Percentiles rank a stretch among this genome's conserved stretches.
These are phyloP conservation scores for Stegastes partitus DNA, from an alignment of 2,113 vertebrate species.

Conservation along the genomic window DNA sequence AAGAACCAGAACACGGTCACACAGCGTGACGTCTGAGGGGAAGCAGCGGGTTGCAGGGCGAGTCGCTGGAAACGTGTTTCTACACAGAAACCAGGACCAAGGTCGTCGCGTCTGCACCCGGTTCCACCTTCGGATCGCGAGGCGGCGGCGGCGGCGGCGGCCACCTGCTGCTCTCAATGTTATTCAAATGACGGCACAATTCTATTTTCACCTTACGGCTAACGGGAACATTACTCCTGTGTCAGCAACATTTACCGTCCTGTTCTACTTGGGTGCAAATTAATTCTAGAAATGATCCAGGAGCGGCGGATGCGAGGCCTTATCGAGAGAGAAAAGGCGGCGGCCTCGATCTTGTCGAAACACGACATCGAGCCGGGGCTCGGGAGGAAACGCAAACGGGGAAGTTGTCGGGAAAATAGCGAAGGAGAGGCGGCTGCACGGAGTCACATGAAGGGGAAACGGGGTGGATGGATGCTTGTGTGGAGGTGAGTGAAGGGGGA, in stretches of 20 bases:
- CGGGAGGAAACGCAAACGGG: conserved; percentile 21
- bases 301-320: conserved; percentile 20
- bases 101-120: conserved; percentile 41
- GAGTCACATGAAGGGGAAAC: conserved; percentile 31
- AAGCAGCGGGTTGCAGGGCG: conserved; percentile 68
- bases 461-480: conserved; percentile 26
- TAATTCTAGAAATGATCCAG: conserved; percentile 57
- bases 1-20: conserved; percentile 48
- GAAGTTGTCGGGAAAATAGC: conserved; percentile 33
- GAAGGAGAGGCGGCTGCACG: conserved; percentile 4
- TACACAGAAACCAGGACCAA: conserved; percentile 20
- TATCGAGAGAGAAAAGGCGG: conserved; percentile 45
- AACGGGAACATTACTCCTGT: conserved; percentile 56
- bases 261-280: conserved; percentile 52
- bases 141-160: neutral
- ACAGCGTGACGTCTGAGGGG: conserved; percentile 53
- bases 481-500: neutral
- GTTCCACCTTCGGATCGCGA: conserved; percentile 40
- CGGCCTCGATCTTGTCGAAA: conserved; percentile 34
- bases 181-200: conserved; percentile 68
- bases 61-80: conserved; percentile 46
- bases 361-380: conserved; percentile 20
- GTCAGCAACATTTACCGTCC: conserved; percentile 71
- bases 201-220: conserved; percentile 78
- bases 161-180: conserved; percentile 60